Base-by-base conservation (phyloP, 1,140 invertebrate genomes). In the Euwallacea fornicatus region DNA sequence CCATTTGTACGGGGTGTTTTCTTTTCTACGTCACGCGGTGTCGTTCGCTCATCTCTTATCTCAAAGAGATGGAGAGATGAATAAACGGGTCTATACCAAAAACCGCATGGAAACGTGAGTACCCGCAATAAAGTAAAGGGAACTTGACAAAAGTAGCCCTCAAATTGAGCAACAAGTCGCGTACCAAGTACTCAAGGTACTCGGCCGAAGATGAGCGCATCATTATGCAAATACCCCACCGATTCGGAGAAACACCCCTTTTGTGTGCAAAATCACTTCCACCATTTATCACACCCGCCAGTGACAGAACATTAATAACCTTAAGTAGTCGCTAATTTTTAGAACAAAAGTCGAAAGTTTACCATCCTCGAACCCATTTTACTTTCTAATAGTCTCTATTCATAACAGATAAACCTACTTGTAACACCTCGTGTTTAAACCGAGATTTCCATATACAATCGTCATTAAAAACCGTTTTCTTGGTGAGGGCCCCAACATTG, bases 401-500 rank as follows among this genome's bases (percentile, higher is more conserved):
- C 59, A 55, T 62, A 69, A 46, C 42, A 63, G 67, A 61, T 69
- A 63, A 69, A 69, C 67, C 67, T 69, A 69, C 67, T 69, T 69
- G 67, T 69, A 69, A 69, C 59, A 69, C 67, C 67, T 69, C 59
- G 54, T 63, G 59, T 62, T 63, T 43, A 42, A 55, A 62, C 33
- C 43, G 13, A 63, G 42, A 69, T 69, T 69, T 69, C 67, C 67
- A 69, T 69, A 62, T 62, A 69, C 67, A 69, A 62, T 33, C 46
- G 16, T 69, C 67, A 69, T 69, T 69, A 69, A 63, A 69, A 69
- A 61, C 13, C 46, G 44, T 61, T 62, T 61, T 44, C 67, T 69
- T 54, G 47, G 66, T 68, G 55, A 68, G 41, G 44, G n/a, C 10
- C 7, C 65, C 55, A 68, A 59, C 66, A 50, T 42, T 68, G 21